Percentiles rank a stretch among this genome's conserved stretches.
Evolutionary conservation across 1,140 invertebrate genomes (phyloP).

Genomic region (Zaprionus lachaisei): DNA sequence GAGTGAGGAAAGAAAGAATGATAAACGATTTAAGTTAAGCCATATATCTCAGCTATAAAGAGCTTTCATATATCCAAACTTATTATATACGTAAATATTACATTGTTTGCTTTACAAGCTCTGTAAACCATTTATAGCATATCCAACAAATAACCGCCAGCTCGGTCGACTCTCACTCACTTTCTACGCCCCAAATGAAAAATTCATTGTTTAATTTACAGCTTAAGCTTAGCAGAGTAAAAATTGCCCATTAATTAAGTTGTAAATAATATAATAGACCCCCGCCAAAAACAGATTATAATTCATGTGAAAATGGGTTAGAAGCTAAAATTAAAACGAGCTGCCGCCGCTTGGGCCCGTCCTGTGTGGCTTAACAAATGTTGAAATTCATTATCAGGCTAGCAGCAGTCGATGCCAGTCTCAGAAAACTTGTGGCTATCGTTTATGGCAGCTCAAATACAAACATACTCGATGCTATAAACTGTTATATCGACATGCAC

Average conservation of each 20-base stretch:
- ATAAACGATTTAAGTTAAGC: too few species aligned
- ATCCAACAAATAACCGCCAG: background rate
- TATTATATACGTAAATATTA: too few species aligned
- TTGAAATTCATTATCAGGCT: conserved; percentile 25
- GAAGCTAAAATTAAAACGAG: conserved; percentile 22
- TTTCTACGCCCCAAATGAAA: conserved; percentile 7
- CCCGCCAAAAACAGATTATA: conserved; percentile 30
- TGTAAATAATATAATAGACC: conserved; percentile 37
- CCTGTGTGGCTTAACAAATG: conserved; percentile 15
- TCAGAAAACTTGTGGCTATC: background rate
- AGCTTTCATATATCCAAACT: too few species aligned
- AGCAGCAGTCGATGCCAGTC: background rate
- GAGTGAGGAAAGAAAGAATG: too few species aligned
- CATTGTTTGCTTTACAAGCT: too few species aligned
- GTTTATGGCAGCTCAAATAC: conserved; percentile 13
- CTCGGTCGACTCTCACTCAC: background rate
- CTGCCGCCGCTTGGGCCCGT: background rate
- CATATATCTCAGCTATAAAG: too few species aligned
- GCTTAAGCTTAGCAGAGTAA: conserved; percentile 16
- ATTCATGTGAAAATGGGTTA: conserved; percentile 10
- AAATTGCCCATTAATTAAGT: conserved; percentile 39
- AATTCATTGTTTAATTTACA: conserved; percentile 46
- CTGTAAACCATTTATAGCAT: too few species aligned
- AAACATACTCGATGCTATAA: conserved; percentile 1
- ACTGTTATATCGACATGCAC: conserved; percentile 49